A percentile compares a stretch with the other conserved stretches of the same genome.
phyloP scores from a whole-genome alignment of 1,140 invertebrate genomes.

The Mya arenaria region DNA sequence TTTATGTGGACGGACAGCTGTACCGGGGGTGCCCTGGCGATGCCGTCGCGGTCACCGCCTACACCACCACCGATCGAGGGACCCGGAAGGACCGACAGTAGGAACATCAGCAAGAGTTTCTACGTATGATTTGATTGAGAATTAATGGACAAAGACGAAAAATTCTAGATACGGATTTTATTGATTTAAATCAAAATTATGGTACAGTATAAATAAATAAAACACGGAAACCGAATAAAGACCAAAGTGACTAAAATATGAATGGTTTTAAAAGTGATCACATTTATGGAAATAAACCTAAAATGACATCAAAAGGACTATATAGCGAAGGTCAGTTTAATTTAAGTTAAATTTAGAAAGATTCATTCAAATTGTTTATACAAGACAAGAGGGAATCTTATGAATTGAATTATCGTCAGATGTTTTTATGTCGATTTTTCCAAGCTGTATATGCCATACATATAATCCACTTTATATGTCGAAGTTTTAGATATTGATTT shows the following conservation, averaged over 20 bases:
- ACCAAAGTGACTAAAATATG: constrained; percentile 4
- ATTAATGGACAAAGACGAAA: neutral
- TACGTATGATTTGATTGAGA: neutral
- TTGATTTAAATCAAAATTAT: neutral
- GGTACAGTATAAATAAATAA: neutral
- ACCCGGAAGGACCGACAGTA: neutral
- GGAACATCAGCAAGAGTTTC: no score
- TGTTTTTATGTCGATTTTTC: neutral
- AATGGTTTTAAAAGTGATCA: neutral
- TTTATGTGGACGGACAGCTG: neutral
- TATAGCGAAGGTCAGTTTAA: neutral
- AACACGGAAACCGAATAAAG: constrained; percentile 4
- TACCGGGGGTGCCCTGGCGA: no score
- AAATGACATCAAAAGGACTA: neutral
- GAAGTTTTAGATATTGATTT: no score
- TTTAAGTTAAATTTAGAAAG: constrained; percentile 2
- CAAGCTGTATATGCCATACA: no score
- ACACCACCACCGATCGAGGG: neutral
- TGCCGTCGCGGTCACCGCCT: no score
- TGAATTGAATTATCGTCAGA: neutral
- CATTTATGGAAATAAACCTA: constrained; percentile 26
- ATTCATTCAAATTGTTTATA: neutral
- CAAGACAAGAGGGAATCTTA: neutral
- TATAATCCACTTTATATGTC: no score
- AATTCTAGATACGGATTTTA: neutral